A percentile compares a stretch with the other conserved stretches of the same genome.
phyloP scores from a whole-genome alignment of 2,888 invertebrate species.

The Scelioninae gen. 2 region DNA sequence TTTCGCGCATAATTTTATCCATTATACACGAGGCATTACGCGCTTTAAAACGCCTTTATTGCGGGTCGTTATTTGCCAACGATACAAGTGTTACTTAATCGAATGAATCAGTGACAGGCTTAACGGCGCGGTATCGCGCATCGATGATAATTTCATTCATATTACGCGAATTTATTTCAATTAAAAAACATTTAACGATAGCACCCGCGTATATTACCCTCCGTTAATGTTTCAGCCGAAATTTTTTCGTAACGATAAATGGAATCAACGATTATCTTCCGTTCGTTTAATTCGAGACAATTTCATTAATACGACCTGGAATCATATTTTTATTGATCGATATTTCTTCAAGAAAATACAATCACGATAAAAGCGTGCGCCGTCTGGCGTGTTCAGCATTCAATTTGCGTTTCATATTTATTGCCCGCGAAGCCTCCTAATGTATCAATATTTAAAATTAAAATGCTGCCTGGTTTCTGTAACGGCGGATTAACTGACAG shows the following conservation, averaged over 20 bases:
- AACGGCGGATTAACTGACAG: not conserved
- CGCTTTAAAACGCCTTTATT: constrained; percentile 11
- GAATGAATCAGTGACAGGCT: constrained; percentile 22
- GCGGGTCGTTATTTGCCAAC: constrained; percentile 26
- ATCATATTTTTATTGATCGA: constrained; percentile 29
- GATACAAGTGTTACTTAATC: constrained; percentile 28
- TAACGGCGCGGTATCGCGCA: constrained; percentile 3
- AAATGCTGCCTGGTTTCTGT: constrained; percentile 2
- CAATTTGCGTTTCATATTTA: constrained; percentile 16
- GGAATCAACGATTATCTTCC: constrained; percentile 25
- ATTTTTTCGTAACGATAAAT: constrained; percentile 18
- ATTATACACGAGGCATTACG: too few species aligned
- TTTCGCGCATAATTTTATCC: too few species aligned
- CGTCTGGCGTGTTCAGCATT: constrained; percentile 19
- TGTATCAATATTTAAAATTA: constrained; percentile 27
- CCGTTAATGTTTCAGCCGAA: constrained; percentile 21
- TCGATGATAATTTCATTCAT: constrained; percentile 7
- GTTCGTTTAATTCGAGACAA: constrained; percentile 26
- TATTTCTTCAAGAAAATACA: constrained; percentile 44
- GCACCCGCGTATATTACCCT: constrained; percentile 7
- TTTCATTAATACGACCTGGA: constrained; percentile 25
- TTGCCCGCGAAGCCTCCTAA: constrained; percentile 15
- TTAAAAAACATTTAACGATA: constrained; percentile 26
- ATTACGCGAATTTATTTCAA: constrained; percentile 15
- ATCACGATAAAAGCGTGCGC: constrained; percentile 44